Conservation (phyloP, 2,888 invertebrate genomes). For the Liodrosophila aerea region DNA sequence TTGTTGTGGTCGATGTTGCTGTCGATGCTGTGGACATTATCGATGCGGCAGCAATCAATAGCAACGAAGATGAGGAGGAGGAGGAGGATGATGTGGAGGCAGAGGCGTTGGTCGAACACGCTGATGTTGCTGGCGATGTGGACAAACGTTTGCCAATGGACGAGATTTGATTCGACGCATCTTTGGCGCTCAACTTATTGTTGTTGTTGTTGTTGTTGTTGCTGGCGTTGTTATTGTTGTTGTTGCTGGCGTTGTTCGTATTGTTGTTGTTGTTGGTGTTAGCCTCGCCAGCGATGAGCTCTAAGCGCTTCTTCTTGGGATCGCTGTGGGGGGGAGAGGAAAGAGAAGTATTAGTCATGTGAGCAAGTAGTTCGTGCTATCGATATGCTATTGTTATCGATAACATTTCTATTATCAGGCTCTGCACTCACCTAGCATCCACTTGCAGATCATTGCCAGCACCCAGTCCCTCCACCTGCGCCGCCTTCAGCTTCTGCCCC, state of each 20-base stretch:
- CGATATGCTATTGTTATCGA: neutral
- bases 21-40: conserved; percentile 47
- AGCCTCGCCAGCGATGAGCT: conserved; percentile 58
- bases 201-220: conserved; percentile 39
- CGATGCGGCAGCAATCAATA: conserved; percentile 44
- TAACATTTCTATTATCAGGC: neutral
- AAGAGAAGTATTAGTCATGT: neutral
- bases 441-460: conserved; percentile 77
- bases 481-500: conserved; percentile 81
- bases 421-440: conserved; percentile 76
- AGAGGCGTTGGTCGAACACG: neutral
- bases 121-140: conserved; percentile 7
- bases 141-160: conserved; percentile 22
- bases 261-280: conserved; percentile 50
- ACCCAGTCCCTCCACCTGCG: conserved; percentile 79
- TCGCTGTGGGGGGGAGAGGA: conserved; percentile 68
- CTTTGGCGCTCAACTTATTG: conserved; percentile 45
- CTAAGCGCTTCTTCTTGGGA: conserved; percentile 81
- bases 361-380: neutral
- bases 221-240: conserved; percentile 50
- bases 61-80: conserved; percentile 31
- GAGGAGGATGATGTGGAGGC: conserved; percentile 16
- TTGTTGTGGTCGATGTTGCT: conserved; percentile 20
- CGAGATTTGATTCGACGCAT: conserved; percentile 37
- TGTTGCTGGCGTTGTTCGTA: conserved; percentile 40